Evolutionary conservation across 2,797 vertebrate species (phyloP).

Genomic region (Serranus cabrilla): DNA sequence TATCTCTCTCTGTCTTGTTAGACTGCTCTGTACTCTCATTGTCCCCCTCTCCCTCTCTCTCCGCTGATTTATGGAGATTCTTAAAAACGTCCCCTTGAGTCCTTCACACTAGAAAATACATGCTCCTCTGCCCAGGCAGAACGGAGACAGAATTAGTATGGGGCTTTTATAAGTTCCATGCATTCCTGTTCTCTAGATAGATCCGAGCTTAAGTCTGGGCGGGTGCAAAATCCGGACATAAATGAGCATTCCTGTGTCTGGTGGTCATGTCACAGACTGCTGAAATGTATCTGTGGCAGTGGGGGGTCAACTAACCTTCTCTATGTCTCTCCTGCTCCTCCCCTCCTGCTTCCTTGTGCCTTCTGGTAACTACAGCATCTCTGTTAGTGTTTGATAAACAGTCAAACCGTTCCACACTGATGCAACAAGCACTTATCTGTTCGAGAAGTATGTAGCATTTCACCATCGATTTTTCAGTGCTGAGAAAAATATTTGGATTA

Average conservation of each 20-base stretch:
- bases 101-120: slow-evolving; percentile 47
- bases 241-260: slow-evolving; percentile 20
- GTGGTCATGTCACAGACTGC: slow-evolving; percentile 8
- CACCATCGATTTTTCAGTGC: not conserved
- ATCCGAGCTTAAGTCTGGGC: slow-evolving; percentile 15
- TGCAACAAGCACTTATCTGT: slow-evolving; percentile 13
- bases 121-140: slow-evolving; percentile 19
- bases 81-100: slow-evolving; percentile 54
- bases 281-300: slow-evolving; percentile 1
- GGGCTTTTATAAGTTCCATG: slow-evolving; percentile 14
- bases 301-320: not conserved
- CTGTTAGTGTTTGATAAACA: slow-evolving; percentile 12
- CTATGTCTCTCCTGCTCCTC: not conserved
- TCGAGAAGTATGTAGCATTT: slow-evolving; percentile 1
- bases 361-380: slow-evolving; percentile 18
- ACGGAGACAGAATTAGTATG: slow-evolving; percentile 3
- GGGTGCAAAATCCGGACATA: slow-evolving; percentile 1
- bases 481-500: not conserved
- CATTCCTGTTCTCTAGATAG: slow-evolving; percentile 7
- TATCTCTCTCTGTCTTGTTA: slow-evolving; percentile 53
- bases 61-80: slow-evolving; percentile 56
- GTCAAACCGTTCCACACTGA: slow-evolving; percentile 7
- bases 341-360: not conserved
- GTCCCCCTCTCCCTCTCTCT: not conserved
- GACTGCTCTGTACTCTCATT: not conserved